A percentile compares a stretch with the other conserved stretches of the same genome.
Conservation (phyloP, 2,113 vertebrate species). For the Pelusios castaneus region DNA sequence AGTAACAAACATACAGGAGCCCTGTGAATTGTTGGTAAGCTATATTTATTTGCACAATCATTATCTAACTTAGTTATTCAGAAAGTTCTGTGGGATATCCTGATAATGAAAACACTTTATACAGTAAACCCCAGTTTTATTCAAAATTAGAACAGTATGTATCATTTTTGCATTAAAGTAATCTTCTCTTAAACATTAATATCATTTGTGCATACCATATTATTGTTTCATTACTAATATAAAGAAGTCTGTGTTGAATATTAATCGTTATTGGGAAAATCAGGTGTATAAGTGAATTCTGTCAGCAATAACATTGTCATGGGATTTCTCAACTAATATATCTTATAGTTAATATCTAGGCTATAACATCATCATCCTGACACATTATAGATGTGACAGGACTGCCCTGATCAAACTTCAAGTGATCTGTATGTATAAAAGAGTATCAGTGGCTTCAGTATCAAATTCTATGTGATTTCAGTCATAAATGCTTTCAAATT, state of each 20-base stretch:
- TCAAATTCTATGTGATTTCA: background rate
- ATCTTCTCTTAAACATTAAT: background rate
- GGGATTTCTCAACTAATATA: background rate
- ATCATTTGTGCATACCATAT: background rate
- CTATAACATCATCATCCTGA: background rate
- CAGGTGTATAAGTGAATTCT: background rate
- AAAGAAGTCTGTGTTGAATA: background rate
- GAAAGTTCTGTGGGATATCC: background rate
- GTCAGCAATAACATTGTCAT: background rate
- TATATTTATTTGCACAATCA: background rate
- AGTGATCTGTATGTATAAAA: background rate
- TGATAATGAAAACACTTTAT: background rate
- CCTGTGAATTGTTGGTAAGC: background rate
- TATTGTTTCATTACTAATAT: background rate
- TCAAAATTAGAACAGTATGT: background rate
- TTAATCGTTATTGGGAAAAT: background rate
- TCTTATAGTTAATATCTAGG: background rate
- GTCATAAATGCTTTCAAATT: background rate
- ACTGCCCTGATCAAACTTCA: background rate
- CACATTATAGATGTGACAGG: background rate
- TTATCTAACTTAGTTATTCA: background rate
- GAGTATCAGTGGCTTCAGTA: background rate
- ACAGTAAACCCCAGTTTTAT: background rate
- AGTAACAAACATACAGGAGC: background rate
- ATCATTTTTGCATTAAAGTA: background rate